Evolutionary conservation across 2,113 vertebrate species (phyloP), one percentile per base, ranked within the genome.

Genomic region (Hemichromis elongatus): DNA sequence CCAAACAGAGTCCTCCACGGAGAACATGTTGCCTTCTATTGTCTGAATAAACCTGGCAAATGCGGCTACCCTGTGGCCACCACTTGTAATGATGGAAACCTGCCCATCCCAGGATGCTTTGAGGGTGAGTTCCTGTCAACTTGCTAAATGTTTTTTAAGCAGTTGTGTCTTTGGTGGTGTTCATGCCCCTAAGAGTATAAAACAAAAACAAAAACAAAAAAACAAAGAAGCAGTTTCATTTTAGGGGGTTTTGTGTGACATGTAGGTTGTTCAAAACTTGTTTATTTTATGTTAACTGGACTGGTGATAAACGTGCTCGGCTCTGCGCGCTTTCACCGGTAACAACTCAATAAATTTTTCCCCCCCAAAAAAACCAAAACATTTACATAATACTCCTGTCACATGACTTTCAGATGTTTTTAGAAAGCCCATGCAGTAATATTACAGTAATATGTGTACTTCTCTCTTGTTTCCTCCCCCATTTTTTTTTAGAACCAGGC

Each of bases 21-120:
- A 7, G 97, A 98, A 50, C 94, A 54, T 0, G 85, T 98, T 1
- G 95, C 90, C 66, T 97, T 98, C 91, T 99, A 96, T 91, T 99
- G 98, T 93, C 95, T 96, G 93, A 96, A 98, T 52, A 96, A 96
- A 79, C 89, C 93, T 6, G 94, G 95, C n/a, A 95, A 94, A 3
- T 99, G 98, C 79, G 97, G 97, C 79, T 98, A 97, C 6, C 97
- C 96, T 0, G 96, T 96, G 6, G 92, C 88, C 6, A 93, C 77
- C 56, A 90, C 93, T 1, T 99, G 98, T 21, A 37, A 95, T 2
- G 95, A 98, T 2, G 97, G 98, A 52, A 93, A 89, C 42, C 90
- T 98, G 2, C 92, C 95, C 4, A 83, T 97, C 30, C 97, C 98
- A 3, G 92, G 90, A 12, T 99, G 98, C 85, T 99, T 96, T 84